These are phyloP conservation scores for Anomalospiza imberbis DNA, from an alignment of 2,797 vertebrate species.

Conservation along the genomic window DNA sequence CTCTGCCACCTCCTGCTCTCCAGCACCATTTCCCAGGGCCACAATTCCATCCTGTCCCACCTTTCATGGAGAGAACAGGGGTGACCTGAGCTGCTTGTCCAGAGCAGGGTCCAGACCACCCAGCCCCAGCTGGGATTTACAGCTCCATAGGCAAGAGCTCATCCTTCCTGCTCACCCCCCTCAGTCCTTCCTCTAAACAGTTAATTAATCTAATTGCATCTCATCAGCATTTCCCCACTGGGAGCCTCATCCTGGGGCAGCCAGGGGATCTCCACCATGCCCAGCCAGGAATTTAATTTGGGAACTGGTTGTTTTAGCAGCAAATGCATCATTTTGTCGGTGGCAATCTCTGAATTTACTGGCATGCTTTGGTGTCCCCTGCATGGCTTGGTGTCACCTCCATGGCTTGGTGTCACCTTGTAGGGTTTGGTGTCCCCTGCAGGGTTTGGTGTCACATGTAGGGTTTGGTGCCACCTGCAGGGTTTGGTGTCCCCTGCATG, in stretches of 20 bases:
- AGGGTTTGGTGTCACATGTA: accelerated
- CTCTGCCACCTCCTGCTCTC: background rate
- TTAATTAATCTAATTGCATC: background rate
- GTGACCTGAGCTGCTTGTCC: background rate
- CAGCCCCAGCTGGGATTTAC: background rate
- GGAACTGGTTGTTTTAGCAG: background rate
- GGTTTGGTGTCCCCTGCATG: no score
- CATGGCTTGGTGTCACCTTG: accelerated
- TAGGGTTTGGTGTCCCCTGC: accelerated
- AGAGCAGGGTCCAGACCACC: background rate
- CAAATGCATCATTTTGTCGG: background rate
- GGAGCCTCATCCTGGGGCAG: background rate
- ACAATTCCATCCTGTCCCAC: background rate
- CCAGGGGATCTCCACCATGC: accelerated
- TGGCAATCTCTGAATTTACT: background rate
- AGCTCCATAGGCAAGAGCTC: background rate
- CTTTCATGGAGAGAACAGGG: accelerated
- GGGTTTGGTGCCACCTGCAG: background rate
- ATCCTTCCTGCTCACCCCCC: background rate
- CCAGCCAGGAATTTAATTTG: background rate
- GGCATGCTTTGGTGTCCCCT: background rate
- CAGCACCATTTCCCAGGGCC: background rate
- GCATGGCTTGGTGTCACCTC: accelerated
- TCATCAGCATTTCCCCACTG: background rate
- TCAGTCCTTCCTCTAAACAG: background rate